Conservation (phyloP, 2,797 vertebrate species). For the Furcifer pardalis region DNA sequence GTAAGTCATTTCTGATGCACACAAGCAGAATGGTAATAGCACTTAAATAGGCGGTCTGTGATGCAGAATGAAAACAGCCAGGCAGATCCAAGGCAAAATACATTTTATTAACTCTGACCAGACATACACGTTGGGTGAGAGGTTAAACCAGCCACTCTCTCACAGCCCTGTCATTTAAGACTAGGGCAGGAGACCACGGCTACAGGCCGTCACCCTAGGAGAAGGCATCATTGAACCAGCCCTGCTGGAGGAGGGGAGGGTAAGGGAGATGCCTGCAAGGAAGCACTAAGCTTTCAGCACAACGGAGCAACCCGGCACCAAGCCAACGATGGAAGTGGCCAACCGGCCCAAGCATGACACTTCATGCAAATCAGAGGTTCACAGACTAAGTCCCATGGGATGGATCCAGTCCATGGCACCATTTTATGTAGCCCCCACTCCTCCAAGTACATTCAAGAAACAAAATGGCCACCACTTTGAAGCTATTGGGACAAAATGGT, state of each 20-base stretch:
- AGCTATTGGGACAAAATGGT: too few relatives aligned
- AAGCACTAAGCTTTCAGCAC: conserved; percentile 38
- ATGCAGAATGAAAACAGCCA: neutral
- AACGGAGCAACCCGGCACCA: neutral
- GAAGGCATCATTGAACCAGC: neutral
- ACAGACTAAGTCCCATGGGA: too few relatives aligned
- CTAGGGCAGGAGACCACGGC: conserved; percentile 29
- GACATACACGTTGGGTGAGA: conserved; percentile 23
- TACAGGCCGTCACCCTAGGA: neutral
- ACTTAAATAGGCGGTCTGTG: conserved; percentile 2
- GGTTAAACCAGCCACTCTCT: conserved; percentile 39
- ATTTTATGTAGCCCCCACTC: too few relatives aligned
- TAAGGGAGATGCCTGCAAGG: neutral
- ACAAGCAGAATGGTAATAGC: conserved; percentile 37
- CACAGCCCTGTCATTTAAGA: conserved; percentile 20
- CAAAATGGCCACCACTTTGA: too few relatives aligned
- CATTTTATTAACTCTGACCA: neutral
- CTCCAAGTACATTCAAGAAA: too few relatives aligned
- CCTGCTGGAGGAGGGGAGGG: conserved; percentile 6
- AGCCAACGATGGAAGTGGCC: conserved; percentile 36
- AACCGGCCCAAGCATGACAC: too few relatives aligned
- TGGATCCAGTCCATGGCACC: too few relatives aligned
- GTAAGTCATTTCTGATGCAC: conserved; percentile 46
- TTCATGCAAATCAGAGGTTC: neutral
- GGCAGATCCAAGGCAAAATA: neutral